phyloP scores from a whole-genome alignment of 2,888 invertebrate species.

The Clepsis dumicolana region DNA sequence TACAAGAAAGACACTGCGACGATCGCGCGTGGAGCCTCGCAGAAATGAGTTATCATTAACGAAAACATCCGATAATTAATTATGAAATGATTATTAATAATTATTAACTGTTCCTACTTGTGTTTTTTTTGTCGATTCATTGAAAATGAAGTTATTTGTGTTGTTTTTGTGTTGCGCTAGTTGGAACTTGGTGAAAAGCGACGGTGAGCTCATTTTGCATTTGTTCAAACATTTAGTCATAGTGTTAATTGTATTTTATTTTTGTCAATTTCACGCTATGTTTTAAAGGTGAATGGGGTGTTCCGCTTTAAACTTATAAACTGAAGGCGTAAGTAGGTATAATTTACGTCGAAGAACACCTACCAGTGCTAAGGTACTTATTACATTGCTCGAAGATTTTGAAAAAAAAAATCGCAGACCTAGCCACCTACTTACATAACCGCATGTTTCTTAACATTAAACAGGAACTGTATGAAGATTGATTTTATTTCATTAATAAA shows the following conservation, averaged over 20 bases:
- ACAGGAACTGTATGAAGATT: too few relatives aligned
- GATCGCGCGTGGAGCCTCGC: slow-evolving; percentile 44
- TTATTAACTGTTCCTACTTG: slow-evolving; percentile 4
- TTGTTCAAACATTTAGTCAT: slow-evolving; percentile 34
- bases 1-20: slow-evolving; percentile 50
- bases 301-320: neutral
- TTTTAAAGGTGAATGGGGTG: too few relatives aligned
- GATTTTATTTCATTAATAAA: too few relatives aligned
- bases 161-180: slow-evolving; percentile 61
- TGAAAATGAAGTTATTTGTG: slow-evolving; percentile 56
- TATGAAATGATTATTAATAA: neutral
- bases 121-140: slow-evolving; percentile 9
- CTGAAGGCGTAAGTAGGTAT: too few relatives aligned
- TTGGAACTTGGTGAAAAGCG: slow-evolving; percentile 35
- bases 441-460: too few relatives aligned
- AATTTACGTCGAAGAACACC: too few relatives aligned
- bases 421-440: too few relatives aligned
- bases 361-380: too few relatives aligned
- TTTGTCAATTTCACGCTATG: neutral
- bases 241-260: neutral
- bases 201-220: slow-evolving; percentile 32
- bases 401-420: too few relatives aligned
- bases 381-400: too few relatives aligned
- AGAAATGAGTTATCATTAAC: neutral
- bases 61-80: neutral